These are phyloP conservation scores for Cydia strobilella DNA, from an alignment of 1,140 invertebrate genomes.

Conservation along the genomic window DNA sequence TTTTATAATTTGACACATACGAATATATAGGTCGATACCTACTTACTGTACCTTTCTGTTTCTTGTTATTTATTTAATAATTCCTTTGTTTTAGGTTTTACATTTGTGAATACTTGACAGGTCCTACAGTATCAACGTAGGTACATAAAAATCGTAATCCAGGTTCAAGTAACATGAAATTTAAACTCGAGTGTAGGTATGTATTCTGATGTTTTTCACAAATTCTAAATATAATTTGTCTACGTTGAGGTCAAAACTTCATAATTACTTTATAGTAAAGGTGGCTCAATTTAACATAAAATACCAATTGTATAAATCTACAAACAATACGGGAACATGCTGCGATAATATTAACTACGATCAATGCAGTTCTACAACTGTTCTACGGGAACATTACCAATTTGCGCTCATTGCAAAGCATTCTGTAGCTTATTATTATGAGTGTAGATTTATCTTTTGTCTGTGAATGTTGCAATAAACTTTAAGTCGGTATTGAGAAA, in stretches of 20 bases:
- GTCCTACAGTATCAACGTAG: too few species aligned
- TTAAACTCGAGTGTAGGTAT: too few species aligned
- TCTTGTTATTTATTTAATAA: too few species aligned
- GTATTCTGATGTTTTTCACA: too few species aligned
- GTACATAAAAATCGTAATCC: too few species aligned
- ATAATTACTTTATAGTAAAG: constrained; percentile 44
- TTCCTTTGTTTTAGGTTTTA: too few species aligned
- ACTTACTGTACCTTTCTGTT: too few species aligned
- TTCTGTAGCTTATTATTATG: constrained; percentile 12
- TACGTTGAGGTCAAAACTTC: too few species aligned
- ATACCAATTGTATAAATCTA: background rate
- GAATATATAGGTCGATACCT: too few species aligned
- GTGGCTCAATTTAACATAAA: constrained; percentile 38
- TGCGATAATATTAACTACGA: constrained; percentile 46
- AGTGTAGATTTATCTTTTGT: background rate
- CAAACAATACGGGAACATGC: constrained; percentile 32
- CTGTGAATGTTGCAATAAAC: constrained; percentile 23
- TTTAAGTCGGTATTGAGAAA: constrained; percentile 43
- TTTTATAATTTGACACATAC: background rate
- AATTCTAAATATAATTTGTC: too few species aligned
- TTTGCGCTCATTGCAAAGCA: constrained; percentile 16
- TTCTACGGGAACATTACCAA: constrained; percentile 16
- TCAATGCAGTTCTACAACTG: constrained; percentile 19
- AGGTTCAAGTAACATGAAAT: too few species aligned
- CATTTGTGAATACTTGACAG: too few species aligned